Conservation (phyloP, 1,140 invertebrate genomes). For the Acyrthosiphon pisum region DNA sequence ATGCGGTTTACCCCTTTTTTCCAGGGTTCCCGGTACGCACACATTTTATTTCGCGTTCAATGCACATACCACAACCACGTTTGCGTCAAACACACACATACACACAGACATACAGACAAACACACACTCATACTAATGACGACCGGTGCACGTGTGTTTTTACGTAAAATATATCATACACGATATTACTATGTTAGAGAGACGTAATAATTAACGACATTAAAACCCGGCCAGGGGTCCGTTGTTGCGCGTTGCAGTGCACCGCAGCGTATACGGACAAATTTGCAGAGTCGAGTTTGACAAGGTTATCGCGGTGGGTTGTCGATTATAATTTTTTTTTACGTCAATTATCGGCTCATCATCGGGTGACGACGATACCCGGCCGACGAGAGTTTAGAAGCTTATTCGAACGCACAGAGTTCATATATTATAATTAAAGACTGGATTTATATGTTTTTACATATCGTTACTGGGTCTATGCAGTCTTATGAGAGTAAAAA, state of each 20-base stretch:
- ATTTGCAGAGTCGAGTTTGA: constrained; percentile 9
- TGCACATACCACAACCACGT: not conserved
- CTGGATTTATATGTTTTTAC: too few species aligned
- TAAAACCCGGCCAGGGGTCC: constrained; percentile 10
- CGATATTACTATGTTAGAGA: not conserved
- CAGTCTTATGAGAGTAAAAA: too few species aligned
- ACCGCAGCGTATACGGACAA: not conserved
- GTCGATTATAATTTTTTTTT: not conserved
- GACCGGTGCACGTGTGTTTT: constrained; percentile 6
- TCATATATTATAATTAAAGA: too few species aligned
- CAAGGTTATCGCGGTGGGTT: not conserved
- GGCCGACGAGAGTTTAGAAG: not conserved
- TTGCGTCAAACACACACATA: not conserved
- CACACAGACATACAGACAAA: too few species aligned
- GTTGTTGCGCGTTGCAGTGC: not conserved
- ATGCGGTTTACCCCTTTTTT: not conserved
- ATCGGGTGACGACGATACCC: not conserved
- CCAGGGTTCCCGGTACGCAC: not conserved
- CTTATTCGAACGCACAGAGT: not conserved
- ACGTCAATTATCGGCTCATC: not conserved
- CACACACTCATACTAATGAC: not conserved
- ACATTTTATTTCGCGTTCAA: not conserved
- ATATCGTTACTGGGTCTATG: too few species aligned
- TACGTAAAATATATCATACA: not conserved
- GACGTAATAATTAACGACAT: constrained; percentile 24